Evolutionary conservation across 2,888 invertebrate species (phyloP), one percentile per base, ranked within the genome.

Genomic region (Drosophila formosana): DNA sequence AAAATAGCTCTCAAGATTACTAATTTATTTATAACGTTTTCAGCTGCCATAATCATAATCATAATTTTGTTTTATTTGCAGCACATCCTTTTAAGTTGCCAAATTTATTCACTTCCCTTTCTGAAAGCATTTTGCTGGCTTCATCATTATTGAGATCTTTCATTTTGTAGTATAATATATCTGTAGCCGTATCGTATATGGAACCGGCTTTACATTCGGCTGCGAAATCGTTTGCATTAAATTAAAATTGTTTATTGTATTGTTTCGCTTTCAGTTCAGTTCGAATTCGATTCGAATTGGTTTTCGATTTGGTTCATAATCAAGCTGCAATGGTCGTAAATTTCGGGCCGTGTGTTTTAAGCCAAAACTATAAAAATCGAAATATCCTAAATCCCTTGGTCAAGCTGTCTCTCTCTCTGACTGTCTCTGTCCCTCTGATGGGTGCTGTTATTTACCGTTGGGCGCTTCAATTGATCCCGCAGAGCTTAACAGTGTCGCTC

Each of bases 401-500:
- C 34, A 45, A 46, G 51, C 30, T 53, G 41, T 28, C 23, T 6
- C 41, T 11, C 11, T 8, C 34, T 50, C 28, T 11, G 8, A 37
- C 13, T 11, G 5, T 3, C 18, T 34, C 45, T 6, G 18, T 28
- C 23, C 34, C 34, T 50, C 30, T 43, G 47, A 23, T 64, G 47
- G 28, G 18, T 47, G 62, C 64, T 37, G 55, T 80, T 64, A 80
- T 87, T 87, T 78, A 80, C 70, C 75, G 72, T 66, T 72, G 46
- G 65, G 28, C 5, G 61, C 66, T 57, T 50, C 34, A 72, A 72
- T 76, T 82, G 85, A 90, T 89, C 80, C 89, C 82, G 78, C 75
- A 78, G 77, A 86, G 89, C 89, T 90, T 89, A 82, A 84, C 70
- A 76, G 75, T 84, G 75, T 74, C 86, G 69, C 78, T 83, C 82